Base-by-base conservation (phyloP, 1,140 invertebrate species). In the Atta cephalotes region DNA sequence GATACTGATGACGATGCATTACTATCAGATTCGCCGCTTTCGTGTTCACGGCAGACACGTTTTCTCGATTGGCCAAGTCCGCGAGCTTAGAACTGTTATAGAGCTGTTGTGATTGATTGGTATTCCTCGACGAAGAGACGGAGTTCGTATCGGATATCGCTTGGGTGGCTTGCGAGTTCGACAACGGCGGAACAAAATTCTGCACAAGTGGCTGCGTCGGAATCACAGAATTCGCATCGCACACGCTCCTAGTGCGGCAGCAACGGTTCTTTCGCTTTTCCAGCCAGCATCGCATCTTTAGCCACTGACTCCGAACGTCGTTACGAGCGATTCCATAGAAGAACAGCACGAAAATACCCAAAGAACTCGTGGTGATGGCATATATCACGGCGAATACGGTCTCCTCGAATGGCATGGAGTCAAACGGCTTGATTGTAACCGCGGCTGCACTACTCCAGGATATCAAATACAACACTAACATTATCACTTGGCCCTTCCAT, bases 241-340 rank as follows among this genome's bases (percentile, higher is more conserved):
- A 97, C 9, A 97, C 96, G 80, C 96, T 97, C 87, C 96, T 94
- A 14, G 96, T 96, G 68, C 97, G 95, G 85, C 96, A 97, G 87
- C 96, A 97, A 68, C 95, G 89, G 85, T 96, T 96, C 89, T 97
- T 97, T 65, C 96, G 95, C 21, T 96, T 96, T 74, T 96, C 96
- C 14, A 96, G 89, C 94, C 96, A 96, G 78, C 96, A 96, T 21
- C 96, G 95, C 95, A 97, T 96, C 70, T 96, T 94, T 6, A 96
- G 93, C 97, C 97, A 98, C 25, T 97, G 97, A 0, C 96, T 96
- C 72, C 98, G 95, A 0, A 98, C 97, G 94, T 99, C 98, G 87
- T 97, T 97, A 31, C 98, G 95, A 0, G 97, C 97, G 53, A 98
- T 96, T 72, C 98, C 98, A 92, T 98, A 98, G 93, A 98, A 99